These are phyloP conservation scores for Cynoglossus semilaevis DNA, from an alignment of 2,113 vertebrate genomes.

Conservation along the genomic window DNA sequence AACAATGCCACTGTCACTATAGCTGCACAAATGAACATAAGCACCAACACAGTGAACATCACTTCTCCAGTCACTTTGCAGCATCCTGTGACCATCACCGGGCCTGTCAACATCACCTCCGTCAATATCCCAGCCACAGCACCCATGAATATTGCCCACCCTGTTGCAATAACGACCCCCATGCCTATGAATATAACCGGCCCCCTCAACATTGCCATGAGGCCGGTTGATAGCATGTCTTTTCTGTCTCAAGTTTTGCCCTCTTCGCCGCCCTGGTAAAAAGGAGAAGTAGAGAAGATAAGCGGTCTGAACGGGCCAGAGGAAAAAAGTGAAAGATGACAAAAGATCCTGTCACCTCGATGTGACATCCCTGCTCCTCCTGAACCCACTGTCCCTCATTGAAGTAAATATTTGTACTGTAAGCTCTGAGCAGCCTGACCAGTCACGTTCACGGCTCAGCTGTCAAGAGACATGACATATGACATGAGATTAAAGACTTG, in stretches of 20 bases:
- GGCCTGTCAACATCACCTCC: slow-evolving; percentile 95
- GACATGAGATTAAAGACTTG: slow-evolving; percentile 46
- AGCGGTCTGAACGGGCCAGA: slow-evolving; percentile 29
- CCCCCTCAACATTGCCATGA: slow-evolving; percentile 96
- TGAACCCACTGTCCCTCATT: slow-evolving; percentile 10
- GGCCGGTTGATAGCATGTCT: slow-evolving; percentile 96
- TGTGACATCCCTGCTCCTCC: slow-evolving; percentile 39
- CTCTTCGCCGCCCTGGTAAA: slow-evolving; percentile 94
- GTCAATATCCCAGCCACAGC: slow-evolving; percentile 88
- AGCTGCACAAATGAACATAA: slow-evolving; percentile 97
- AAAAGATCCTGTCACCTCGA: no score
- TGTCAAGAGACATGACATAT: slow-evolving; percentile 46
- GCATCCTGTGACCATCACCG: slow-evolving; percentile 95
- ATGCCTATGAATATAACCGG: slow-evolving; percentile 96
- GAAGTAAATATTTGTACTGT: slow-evolving; percentile 46
- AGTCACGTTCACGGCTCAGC: slow-evolving; percentile 40
- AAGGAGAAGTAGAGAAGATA: neutral
- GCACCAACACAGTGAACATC: slow-evolving; percentile 96
- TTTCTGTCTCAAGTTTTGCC: slow-evolving; percentile 98
- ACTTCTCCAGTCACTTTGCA: slow-evolving; percentile 90
- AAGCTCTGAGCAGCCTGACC: slow-evolving; percentile 40
- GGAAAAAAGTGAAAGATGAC: slow-evolving; percentile 61
- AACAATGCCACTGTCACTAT: slow-evolving; percentile 89
- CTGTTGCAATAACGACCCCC: slow-evolving; percentile 91
- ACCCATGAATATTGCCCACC: slow-evolving; percentile 93